Base-by-base conservation (phyloP, 2,797 vertebrate genomes). In the Bufotes viridis region DNA sequence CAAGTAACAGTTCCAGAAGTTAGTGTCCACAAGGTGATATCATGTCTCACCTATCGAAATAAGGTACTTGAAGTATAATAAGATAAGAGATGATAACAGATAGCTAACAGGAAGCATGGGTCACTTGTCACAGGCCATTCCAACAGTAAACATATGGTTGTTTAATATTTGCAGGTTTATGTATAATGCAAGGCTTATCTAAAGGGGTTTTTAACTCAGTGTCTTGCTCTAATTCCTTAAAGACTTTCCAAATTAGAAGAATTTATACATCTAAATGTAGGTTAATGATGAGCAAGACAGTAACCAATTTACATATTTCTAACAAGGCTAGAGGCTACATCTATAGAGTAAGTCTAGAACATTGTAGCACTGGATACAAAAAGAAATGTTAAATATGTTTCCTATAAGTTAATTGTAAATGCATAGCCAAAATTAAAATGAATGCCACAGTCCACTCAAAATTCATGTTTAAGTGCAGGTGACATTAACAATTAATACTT, bases 291-390 rank as follows among this genome's bases (percentile, higher is more conserved):
- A 55, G 17, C 51, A 78, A 63, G 29, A 53, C 49, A 78, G 70
- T 17, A 67, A 76, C 70, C 22, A 65, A 78, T 87, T 87, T 76
- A 80, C 70, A 87, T 87, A 82, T 78, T 60, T 75, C n/a, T 81
- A 87, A 82, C 24, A 81, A 87, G 42, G 13, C 82, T 72, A 55
- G 63, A 26, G 51, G 51, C 61, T 53, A 63, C 12, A 65, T 65
- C 7, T 55, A 78, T 55, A 80, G 20, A 61, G 79, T 61, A 81
- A 63, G 60, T 22, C 12, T 49, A 55, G 53, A 55, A 57, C 15
- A 26, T 49, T 18, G 9, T 57, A 70, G 67, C 0, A 57, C 24
- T 15, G 34, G n/a, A 24, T 70, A 29, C 8, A 82, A 22, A 53
- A 83, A 51, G 2, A 72, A 24, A 83, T 83, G 18, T 81, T 63